Conservation (phyloP, 2,113 vertebrate genomes). For the Oryzias javanicus region DNA sequence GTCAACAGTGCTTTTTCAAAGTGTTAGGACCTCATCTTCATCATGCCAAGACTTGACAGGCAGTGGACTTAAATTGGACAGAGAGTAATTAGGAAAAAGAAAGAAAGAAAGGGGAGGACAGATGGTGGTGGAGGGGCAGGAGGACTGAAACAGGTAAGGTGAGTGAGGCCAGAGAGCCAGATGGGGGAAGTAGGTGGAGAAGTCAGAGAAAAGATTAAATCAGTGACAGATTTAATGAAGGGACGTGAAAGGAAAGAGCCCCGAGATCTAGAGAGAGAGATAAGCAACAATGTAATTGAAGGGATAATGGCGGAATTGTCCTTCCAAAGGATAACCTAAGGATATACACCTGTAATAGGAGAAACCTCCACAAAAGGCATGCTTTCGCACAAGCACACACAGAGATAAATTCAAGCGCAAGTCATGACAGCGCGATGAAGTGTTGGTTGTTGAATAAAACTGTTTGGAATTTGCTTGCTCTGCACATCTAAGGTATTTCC, state of each 20-base stretch:
- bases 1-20: conserved; percentile 31
- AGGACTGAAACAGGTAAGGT: conserved; percentile 12
- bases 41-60: conserved; percentile 61
- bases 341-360: conserved; percentile 61
- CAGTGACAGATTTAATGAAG: conserved; percentile 41
- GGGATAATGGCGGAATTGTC: conserved; percentile 51
- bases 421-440: conserved; percentile 4
- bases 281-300: conserved; percentile 52
- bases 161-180: neutral
- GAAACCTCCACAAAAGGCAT: conserved; percentile 27
- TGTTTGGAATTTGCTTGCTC: neutral
- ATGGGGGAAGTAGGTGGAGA: conserved; percentile 4
- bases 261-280: conserved; percentile 22
- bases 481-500: conserved; percentile 3
- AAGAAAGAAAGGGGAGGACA: conserved; percentile 13
- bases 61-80: conserved; percentile 50
- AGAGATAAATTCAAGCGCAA: conserved; percentile 1
- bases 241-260: conserved; percentile 30
- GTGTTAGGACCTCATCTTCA: conserved; percentile 42
- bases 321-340: conserved; percentile 37
- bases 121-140: conserved; percentile 10
- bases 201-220: conserved; percentile 41
- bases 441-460: neutral
- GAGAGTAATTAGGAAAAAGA: conserved; percentile 37
- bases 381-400: conserved; percentile 6